Base-by-base conservation (phyloP, 2,797 vertebrate species). In the Brachyalestes nurse region DNA sequence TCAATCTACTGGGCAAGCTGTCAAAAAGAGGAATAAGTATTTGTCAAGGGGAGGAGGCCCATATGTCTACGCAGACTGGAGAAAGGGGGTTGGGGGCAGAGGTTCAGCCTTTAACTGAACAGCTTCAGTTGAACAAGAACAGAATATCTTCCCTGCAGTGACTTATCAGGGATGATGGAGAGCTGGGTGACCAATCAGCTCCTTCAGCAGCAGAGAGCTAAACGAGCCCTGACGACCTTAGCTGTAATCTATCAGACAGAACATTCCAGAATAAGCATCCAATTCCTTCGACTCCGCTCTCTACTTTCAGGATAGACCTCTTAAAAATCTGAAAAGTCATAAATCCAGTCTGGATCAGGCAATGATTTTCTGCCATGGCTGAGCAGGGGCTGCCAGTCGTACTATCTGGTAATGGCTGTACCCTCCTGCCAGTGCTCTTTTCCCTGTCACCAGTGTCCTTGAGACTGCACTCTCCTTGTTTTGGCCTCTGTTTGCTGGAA, bases 241-340 rank as follows among this genome's bases (percentile, higher is more conserved):
- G n/a, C 47, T 78, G 42, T 81, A 79, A 81, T 82, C 72, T 61
- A 21, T 81, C 81, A 75, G 64, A 38, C 65, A 72, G 72, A 78
- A 79, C 60, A 38, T 83, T 83, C 79, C 80, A 75, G 66, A 62
- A 83, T 60, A 83, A 78, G 72, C 78, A 51, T 78, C 80, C 65
- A 28, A 38, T 74, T 81, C 70, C 60, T 47, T 69, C 62, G n/a
- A 65, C 25, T 60, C 64, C 62, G 21, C 47, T 75, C 51, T 78
- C 21, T 45, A 49, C 16, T 71, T 61, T 34, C 40, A 9, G 58
- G 49, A 75, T 79, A 64, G 64, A 79, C 74, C 58, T 76, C 42
- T 71, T 51, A 76, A 28, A 61, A 79, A 58, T 79, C 49, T 76
- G 40, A 72, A 84, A 84, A 79, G 64, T 72, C 42, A 84, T 84